Percentiles rank a stretch among this genome's conserved stretches.
phyloP scores from a whole-genome alignment of 2,888 invertebrate genomes.

The Epinotia bilunana region DNA sequence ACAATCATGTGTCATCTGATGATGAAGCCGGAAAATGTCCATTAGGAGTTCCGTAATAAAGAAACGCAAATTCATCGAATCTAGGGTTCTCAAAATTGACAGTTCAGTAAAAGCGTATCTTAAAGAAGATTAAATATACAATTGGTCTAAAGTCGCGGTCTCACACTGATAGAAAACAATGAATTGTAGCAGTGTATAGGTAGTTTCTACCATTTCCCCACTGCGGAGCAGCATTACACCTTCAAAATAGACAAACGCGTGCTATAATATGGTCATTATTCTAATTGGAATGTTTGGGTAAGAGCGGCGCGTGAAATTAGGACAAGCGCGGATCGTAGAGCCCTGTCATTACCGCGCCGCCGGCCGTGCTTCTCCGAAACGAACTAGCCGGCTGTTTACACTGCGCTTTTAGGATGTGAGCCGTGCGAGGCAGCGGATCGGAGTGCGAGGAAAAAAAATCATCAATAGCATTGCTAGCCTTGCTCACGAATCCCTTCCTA shows the following conservation, averaged over 20 bases:
- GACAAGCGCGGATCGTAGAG: slow-evolving; percentile 66
- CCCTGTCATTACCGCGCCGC: slow-evolving; percentile 77
- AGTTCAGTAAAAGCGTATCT: too few species aligned
- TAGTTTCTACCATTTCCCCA: background rate
- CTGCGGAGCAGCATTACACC: slow-evolving; percentile 20
- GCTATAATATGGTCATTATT: slow-evolving; percentile 64
- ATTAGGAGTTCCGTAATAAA: too few species aligned
- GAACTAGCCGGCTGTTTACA: slow-evolving; percentile 57
- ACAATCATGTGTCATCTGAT: too few species aligned
- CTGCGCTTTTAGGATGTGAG: slow-evolving; percentile 49
- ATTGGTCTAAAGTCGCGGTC: too few species aligned
- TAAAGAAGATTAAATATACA: too few species aligned
- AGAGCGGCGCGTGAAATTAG: slow-evolving; percentile 69
- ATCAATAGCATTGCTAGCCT: too few species aligned
- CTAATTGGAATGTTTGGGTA: slow-evolving; percentile 81
- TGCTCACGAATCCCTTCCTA: too few species aligned
- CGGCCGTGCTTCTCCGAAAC: slow-evolving; percentile 67
- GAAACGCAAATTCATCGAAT: too few species aligned
- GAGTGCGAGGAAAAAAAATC: too few species aligned
- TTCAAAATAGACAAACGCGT: slow-evolving; percentile 43
- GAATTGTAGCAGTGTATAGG: background rate
- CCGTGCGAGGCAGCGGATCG: too few species aligned
- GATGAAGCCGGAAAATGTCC: too few species aligned
- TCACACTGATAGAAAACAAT: background rate
- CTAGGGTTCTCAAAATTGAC: too few species aligned